These are phyloP conservation scores for Tiliacea citrago DNA, from an alignment of 2,888 invertebrate species.

Conservation along the genomic window DNA sequence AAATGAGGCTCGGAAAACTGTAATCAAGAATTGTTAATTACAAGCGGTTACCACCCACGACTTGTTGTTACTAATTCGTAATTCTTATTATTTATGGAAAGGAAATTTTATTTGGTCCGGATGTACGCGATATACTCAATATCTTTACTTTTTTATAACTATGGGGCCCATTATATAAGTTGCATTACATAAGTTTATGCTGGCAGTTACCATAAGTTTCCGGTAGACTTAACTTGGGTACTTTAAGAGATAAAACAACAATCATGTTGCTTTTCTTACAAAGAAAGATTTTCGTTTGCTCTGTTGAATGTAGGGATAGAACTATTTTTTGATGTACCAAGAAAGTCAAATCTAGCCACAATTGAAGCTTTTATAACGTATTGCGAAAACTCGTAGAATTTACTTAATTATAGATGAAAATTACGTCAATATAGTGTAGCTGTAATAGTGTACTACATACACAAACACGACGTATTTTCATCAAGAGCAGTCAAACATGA, in stretches of 20 bases:
- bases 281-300: constrained; percentile 23
- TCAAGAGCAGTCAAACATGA: constrained; percentile 71
- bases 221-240: constrained; percentile 50
- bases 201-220: constrained; percentile 57
- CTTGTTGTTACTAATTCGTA: constrained; percentile 63
- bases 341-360: constrained; percentile 15
- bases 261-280: constrained; percentile 49
- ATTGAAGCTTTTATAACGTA: constrained; percentile 24
- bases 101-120: constrained; percentile 46
- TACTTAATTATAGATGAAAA: constrained; percentile 31
- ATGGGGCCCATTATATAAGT: constrained; percentile 39
- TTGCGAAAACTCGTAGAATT: constrained; percentile 20
- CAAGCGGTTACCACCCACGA: constrained; percentile 78
- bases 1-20: constrained; percentile 77
- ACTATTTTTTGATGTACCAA: neutral
- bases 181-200: constrained; percentile 48
- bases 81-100: constrained; percentile 54
- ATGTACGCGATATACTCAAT: constrained; percentile 33
- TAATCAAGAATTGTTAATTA: constrained; percentile 80
- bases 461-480: constrained; percentile 67
- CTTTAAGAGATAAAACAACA: constrained; percentile 54
- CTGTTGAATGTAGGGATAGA: constrained; percentile 21
- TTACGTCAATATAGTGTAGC: constrained; percentile 36
- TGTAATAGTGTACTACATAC: constrained; percentile 43
- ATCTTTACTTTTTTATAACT: constrained; percentile 37